Percentiles rank a stretch among this genome's conserved stretches.
Conservation (phyloP, 1,140 invertebrate species). For the Aethina tumida region DNA sequence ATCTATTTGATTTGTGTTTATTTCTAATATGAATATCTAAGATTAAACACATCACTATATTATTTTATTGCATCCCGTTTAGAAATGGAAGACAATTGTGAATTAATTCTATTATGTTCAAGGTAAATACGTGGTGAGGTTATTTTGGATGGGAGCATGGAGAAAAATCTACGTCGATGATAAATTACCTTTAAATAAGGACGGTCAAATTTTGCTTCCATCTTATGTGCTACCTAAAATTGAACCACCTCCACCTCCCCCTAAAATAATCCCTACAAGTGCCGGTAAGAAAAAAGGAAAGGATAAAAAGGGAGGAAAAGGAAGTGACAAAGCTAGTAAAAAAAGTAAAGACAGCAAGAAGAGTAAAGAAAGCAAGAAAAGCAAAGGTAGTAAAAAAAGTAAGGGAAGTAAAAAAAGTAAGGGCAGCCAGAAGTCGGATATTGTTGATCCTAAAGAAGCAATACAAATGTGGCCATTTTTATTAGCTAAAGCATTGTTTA, state of each 20-base stretch:
- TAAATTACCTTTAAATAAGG: slow-evolving; percentile 23
- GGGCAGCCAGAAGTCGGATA: not conserved
- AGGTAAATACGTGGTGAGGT: slow-evolving; percentile 31
- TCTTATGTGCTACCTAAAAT: slow-evolving; percentile 5
- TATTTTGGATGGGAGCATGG: slow-evolving; percentile 32
- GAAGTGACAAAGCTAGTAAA: slow-evolving; percentile 8
- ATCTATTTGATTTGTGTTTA: no score
- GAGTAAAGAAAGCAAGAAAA: not conserved
- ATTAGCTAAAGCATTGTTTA: slow-evolving; percentile 30
- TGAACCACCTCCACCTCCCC: no score
- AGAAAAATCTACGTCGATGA: slow-evolving; percentile 29
- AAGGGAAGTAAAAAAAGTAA: slow-evolving; percentile 6
- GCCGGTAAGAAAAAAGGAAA: not conserved
- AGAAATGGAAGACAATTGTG: no score
- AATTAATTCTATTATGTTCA: no score
- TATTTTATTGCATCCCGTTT: no score
- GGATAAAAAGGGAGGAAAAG: not conserved
- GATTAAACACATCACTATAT: no score
- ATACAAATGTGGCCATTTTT: slow-evolving; percentile 28
- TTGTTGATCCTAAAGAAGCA: no score
- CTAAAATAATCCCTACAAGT: no score
- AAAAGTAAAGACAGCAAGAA: slow-evolving; percentile 1
- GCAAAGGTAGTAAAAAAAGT: not conserved
- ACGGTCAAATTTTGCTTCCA: slow-evolving; percentile 22
- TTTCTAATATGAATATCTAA: no score